A percentile compares a stretch with the other conserved stretches of the same genome.
Conservation (phyloP, 2,797 vertebrate species). For the Meriones psammophilus region DNA sequence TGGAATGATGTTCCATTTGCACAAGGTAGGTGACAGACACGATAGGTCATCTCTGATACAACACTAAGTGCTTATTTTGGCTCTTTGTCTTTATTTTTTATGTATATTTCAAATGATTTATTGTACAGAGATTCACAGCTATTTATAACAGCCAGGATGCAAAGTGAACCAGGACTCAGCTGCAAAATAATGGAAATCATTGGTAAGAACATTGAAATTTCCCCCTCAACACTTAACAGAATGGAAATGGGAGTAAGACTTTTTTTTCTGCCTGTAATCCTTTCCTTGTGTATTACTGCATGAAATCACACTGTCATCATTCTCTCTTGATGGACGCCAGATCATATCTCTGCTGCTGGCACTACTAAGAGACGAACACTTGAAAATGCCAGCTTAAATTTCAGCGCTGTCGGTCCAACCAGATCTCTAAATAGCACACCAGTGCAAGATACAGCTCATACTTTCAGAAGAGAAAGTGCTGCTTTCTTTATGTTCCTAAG, state of each 20-base stretch:
- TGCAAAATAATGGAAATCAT: slow-evolving; percentile 32
- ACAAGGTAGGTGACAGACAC: slow-evolving; percentile 8
- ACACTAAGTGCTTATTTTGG: slow-evolving; percentile 43
- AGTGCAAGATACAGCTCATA: background rate
- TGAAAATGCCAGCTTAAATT: slow-evolving; percentile 65
- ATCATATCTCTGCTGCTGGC: background rate
- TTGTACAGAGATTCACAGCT: slow-evolving; percentile 11
- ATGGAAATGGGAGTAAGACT: background rate
- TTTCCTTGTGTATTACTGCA: slow-evolving; percentile 31
- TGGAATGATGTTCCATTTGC: slow-evolving; percentile 31
- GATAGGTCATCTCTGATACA: slow-evolving; percentile 39
- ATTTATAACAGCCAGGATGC: slow-evolving; percentile 16
- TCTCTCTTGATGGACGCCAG: slow-evolving; percentile 10
- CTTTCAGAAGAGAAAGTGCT: slow-evolving; percentile 22
- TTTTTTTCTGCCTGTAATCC: background rate
- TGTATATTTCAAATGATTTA: slow-evolving; percentile 61
- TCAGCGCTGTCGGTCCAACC: slow-evolving; percentile 26
- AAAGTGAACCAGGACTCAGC: background rate
- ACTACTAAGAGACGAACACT: slow-evolving; percentile 16
- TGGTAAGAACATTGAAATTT: background rate
- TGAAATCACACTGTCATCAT: slow-evolving; percentile 14
- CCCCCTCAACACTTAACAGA: background rate
- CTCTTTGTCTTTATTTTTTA: background rate
- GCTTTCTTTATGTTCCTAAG: slow-evolving; percentile 35
- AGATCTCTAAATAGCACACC: slow-evolving; percentile 56